Evolutionary conservation across 2,113 vertebrate species (phyloP), one percentile per base, ranked within the genome.

Genomic region (Epinephelus cyanopodus): DNA sequence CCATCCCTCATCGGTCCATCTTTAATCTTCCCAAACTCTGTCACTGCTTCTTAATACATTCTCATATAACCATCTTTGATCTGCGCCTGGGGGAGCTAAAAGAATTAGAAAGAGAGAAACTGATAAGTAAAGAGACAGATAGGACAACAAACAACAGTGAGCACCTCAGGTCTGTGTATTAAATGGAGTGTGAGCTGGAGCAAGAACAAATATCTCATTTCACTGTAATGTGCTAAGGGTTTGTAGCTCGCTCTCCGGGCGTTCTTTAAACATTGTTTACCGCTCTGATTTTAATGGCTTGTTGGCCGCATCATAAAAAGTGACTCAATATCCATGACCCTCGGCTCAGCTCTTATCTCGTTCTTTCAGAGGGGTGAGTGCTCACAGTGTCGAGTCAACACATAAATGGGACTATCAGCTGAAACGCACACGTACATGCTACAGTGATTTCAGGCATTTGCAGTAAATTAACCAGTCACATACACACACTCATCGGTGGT

Each of bases 271-370:
- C 86, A 90, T 83, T 90, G 90, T 92, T 92, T 91, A 90, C 86
- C 8, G 39, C 89, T 90, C 87, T 75, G 87, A 90, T 90, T 92
- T 92, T 86, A 92, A 93, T 92, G 90, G 88, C 90, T 91, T 88
- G 90, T 91, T 92, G 89, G 89, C 82, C 81, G 77, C 89, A 84
- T 92, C 89, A 92, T 92, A 90, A 93, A 93, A 89, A 87, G 65
- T 67, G 71, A 79, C 82, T 89, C 84, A 56, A 73, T 85, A 86
- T 90, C 88, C 79, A 61, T 25, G 75, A 91, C 86, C 88, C 88
- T 88, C 67, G 25, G 82, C 89, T 89, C 76, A 17, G 79, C 75
- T 86, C 88, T 92, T 93, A 93, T 93, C 90, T 84, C 21, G 14
- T 60, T 77, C 60, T 81, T 88, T 90, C 92, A 93, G 87, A 74